Evolutionary conservation across 2,888 invertebrate genomes (phyloP), one percentile per base, ranked within the genome.

Genomic region (Athalia rosae): DNA sequence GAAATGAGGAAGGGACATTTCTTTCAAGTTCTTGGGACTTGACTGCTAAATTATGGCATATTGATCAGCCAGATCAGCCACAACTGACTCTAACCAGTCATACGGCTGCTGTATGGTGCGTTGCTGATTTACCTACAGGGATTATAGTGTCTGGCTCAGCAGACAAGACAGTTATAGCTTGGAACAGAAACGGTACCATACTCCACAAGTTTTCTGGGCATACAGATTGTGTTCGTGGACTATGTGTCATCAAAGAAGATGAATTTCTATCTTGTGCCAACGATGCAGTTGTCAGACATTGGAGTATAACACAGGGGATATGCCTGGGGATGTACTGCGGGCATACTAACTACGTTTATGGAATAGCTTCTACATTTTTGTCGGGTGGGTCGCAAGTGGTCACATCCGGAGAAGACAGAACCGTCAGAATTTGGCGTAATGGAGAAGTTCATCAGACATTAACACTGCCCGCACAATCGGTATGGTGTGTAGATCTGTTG

Each of bases 1-100:
- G 91, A 3, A 86, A 84, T 73, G 81, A 82, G 67, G 88, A 90
- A 77, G 92, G 91, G 41, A 89, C 91, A 53, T 91, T 97, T 84
- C 90, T 95, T 76, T 97, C 97, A 86, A 96, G 97, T 61, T 98
- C 98, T 66, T 99, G 99, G 98, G 99, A 99, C 88, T 93, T 93
- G 81, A 95, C 96, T 4, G 97, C 96, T 0, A 94, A 95, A 85
- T 91, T 97, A 66, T 99, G 99, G 98, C 91, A 91, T 71, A 82
- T 95, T 3, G 91, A 91, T 77, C 90, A 91, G 69, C 77, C 87
- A 5, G 81, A 81, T 9, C 85, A 85, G 47, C 89, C 92, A 11
- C 91, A 91, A 6, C 90, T 93, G 2, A 93, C 93, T 0, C 91
- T 95, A 7, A 91, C 91, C 79, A 95, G 95, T 0, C 96, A 96